phyloP scores from a whole-genome alignment of 2,888 invertebrate genomes.

The Orthosia incerta region DNA sequence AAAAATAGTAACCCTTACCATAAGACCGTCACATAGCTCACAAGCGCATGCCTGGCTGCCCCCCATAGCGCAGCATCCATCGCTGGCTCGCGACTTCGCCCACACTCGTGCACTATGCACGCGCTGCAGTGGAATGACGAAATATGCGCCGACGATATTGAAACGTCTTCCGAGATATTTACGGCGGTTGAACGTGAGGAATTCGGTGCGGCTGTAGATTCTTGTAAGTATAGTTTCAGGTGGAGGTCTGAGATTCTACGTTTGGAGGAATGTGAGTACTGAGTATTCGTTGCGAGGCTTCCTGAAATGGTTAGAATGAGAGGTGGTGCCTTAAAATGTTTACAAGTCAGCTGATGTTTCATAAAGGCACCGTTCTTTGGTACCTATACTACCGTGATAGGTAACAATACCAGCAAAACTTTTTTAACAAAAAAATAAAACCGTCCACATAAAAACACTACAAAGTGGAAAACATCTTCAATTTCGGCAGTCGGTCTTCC shows the following conservation, averaged over 20 bases:
- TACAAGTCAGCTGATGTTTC: neutral
- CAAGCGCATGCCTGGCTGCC: slow-evolving; percentile 17
- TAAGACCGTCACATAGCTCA: slow-evolving; percentile 29
- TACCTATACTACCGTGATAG: too few relatives aligned
- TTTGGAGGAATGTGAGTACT: slow-evolving; percentile 20
- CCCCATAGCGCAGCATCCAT: slow-evolving; percentile 33
- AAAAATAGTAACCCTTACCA: slow-evolving; percentile 2
- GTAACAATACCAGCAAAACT: too few relatives aligned
- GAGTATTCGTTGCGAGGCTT: neutral
- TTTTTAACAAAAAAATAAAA: too few relatives aligned
- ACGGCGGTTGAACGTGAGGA: slow-evolving; percentile 43
- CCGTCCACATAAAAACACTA: too few relatives aligned
- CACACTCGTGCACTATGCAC: slow-evolving; percentile 42
- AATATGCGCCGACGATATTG: slow-evolving; percentile 47
- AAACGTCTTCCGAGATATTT: slow-evolving; percentile 47
- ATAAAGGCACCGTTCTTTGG: neutral
- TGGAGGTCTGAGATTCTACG: slow-evolving; percentile 6
- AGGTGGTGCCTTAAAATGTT: neutral
- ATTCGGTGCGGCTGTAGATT: slow-evolving; percentile 21
- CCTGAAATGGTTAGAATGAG: neutral
- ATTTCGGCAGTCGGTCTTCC: too few relatives aligned
- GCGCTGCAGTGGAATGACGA: slow-evolving; percentile 51
- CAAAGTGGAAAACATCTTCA: too few relatives aligned
- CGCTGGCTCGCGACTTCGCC: slow-evolving; percentile 29
- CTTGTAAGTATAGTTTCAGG: slow-evolving; percentile 32